Evolutionary conservation across 2,113 vertebrate species (phyloP).

Genomic region (Calonectris borealis): DNA sequence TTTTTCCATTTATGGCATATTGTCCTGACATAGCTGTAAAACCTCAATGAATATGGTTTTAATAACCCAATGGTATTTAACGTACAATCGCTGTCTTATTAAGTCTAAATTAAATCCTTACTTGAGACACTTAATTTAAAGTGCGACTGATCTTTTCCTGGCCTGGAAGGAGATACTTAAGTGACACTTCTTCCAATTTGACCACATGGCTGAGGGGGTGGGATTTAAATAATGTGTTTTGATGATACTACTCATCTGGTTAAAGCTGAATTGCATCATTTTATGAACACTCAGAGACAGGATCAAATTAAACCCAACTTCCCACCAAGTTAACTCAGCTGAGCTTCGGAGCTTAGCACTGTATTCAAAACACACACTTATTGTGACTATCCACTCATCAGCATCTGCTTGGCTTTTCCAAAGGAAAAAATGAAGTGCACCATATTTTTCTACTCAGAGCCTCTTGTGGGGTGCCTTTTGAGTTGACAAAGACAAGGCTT

Average conservation of each 20-base stretch:
- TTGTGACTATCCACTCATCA: slow-evolving; percentile 10
- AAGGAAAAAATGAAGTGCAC: slow-evolving; percentile 59
- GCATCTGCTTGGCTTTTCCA: slow-evolving; percentile 63
- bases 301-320: slow-evolving; percentile 51
- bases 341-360: neutral
- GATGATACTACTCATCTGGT: slow-evolving; percentile 58
- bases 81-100: slow-evolving; percentile 75
- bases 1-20: slow-evolving; percentile 73
- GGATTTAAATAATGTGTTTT: slow-evolving; percentile 61
- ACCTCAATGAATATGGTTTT: slow-evolving; percentile 78
- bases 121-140: slow-evolving; percentile 73
- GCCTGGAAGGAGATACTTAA: slow-evolving; percentile 60
- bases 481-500: slow-evolving; percentile 61
- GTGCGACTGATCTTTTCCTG: slow-evolving; percentile 72
- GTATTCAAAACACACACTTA: slow-evolving; percentile 40
- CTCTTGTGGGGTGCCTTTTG: slow-evolving; percentile 62
- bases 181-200: slow-evolving; percentile 61
- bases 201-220: slow-evolving; percentile 45
- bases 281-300: slow-evolving; percentile 17
- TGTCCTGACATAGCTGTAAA: slow-evolving; percentile 77
- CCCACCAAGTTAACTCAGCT: slow-evolving; percentile 43
- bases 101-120: slow-evolving; percentile 77
- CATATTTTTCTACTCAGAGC: slow-evolving; percentile 65
- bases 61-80: slow-evolving; percentile 76
- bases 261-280: slow-evolving; percentile 58